phyloP scores from a whole-genome alignment of 2,888 invertebrate species.

The Rapana venosa region DNA sequence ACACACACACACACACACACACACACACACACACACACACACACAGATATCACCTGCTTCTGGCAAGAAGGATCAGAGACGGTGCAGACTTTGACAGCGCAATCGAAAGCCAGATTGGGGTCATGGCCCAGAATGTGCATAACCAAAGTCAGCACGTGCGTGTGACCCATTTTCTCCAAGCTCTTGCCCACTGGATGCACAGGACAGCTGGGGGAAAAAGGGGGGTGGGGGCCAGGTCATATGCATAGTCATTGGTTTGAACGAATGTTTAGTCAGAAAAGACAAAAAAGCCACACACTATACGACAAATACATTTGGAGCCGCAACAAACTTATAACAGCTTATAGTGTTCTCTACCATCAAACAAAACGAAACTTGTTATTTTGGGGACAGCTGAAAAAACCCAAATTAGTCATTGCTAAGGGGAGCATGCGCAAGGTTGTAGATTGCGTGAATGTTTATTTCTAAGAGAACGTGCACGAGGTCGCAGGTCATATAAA shows the following conservation, averaged over 20 bases:
- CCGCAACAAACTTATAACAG: too few species aligned
- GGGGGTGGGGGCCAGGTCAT: not conserved
- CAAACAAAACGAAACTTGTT: too few species aligned
- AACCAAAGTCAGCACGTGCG: constrained; percentile 17
- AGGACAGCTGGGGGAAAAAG: not conserved
- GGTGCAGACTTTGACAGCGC: constrained; percentile 6
- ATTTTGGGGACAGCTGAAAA: too few species aligned
- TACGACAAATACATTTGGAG: too few species aligned
- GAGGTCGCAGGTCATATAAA: too few species aligned
- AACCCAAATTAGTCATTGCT: too few species aligned
- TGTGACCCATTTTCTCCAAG: not conserved
- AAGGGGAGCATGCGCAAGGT: too few species aligned
- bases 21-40: not conserved
- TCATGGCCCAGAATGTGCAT: not conserved
- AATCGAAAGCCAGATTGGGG: not conserved
- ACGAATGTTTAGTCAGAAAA: too few species aligned
- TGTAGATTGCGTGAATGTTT: too few species aligned
- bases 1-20: not conserved
- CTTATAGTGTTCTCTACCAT: too few species aligned
- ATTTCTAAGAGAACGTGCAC: too few species aligned
- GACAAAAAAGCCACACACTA: too few species aligned
- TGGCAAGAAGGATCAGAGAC: not conserved
- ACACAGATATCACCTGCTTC: not conserved
- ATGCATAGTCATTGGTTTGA: not conserved
- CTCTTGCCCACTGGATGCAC: not conserved